Conservation (phyloP, 2,113 vertebrate species). For the Syrrhaptes paradoxus region DNA sequence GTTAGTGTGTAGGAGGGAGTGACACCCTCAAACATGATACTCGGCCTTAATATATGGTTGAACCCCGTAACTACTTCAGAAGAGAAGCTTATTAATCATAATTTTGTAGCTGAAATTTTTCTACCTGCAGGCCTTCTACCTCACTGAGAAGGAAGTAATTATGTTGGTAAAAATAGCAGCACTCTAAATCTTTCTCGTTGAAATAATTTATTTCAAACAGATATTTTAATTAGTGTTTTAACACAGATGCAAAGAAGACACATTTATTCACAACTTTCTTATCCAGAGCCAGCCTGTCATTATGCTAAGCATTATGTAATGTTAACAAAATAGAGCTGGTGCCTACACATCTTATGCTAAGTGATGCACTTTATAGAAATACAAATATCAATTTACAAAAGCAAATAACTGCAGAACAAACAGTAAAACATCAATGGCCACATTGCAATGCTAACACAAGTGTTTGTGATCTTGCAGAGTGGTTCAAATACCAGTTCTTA, state of each 20-base stretch:
- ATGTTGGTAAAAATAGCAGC: slow-evolving; percentile 8
- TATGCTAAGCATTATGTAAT: background rate
- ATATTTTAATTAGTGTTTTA: slow-evolving; percentile 24
- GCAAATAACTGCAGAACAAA: background rate
- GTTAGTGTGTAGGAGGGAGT: background rate
- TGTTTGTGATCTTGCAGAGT: background rate
- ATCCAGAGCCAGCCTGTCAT: background rate
- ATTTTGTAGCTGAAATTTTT: background rate
- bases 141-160: slow-evolving; percentile 8
- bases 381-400: background rate
- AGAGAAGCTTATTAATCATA: background rate
- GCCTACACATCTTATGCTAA: slow-evolving; percentile 22
- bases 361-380: background rate
- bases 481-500: background rate
- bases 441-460: background rate
- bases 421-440: background rate
- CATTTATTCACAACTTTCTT: background rate
- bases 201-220: background rate
- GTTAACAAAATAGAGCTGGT: background rate
- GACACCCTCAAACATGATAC: background rate
- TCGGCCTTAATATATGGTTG: background rate
- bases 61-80: background rate
- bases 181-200: background rate
- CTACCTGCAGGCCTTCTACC: background rate
- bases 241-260: background rate